A percentile compares a stretch with the other conserved stretches of the same genome.
Evolutionary conservation across 2,888 invertebrate species (phyloP).

Genomic region (Marasmarcha lunaedactyla): DNA sequence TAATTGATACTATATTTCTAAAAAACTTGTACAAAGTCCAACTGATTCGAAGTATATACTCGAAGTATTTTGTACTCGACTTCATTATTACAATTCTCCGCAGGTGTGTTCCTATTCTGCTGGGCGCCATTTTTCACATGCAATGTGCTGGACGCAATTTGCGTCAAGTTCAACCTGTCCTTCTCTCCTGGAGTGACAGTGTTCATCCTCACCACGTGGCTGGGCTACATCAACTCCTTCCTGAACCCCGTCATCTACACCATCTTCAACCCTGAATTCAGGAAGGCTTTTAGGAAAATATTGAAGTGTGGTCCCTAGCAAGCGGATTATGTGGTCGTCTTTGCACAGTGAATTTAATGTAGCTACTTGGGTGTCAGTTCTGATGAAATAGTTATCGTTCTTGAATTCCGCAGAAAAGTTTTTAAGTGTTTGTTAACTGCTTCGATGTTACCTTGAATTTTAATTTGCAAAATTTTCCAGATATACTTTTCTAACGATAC

Average conservation of each 20-base stretch:
- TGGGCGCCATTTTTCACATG: conserved; percentile 99
- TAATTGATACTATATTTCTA: too few relatives aligned
- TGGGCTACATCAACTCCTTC: conserved; percentile 97
- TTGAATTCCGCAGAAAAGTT: too few relatives aligned
- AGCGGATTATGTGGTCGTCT: conserved; percentile 49
- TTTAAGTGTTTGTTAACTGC: too few relatives aligned
- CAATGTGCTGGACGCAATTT: conserved; percentile 96
- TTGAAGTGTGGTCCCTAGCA: conserved; percentile 76
- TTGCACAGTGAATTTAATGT: conserved; percentile 6
- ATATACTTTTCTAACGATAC: too few relatives aligned
- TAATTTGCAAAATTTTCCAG: too few relatives aligned
- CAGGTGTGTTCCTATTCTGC: conserved; percentile 97
- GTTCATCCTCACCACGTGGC: conserved; percentile 96
- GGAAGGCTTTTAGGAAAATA: conserved; percentile 96
- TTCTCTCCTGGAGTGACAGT: conserved; percentile 89
- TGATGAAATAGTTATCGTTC: too few relatives aligned
- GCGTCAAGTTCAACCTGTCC: conserved; percentile 83
- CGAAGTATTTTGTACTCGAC: too few relatives aligned
- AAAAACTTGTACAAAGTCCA: too few relatives aligned
- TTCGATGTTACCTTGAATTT: too few relatives aligned
- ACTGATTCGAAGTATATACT: too few relatives aligned
- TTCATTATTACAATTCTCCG: too few relatives aligned
- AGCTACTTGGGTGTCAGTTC: too few relatives aligned
- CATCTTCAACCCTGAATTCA: conserved; percentile 96
- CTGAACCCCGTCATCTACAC: conserved; percentile 95